Evolutionary conservation across 2,113 vertebrate genomes (phyloP).

Genomic region (Eptesicus fuscus): DNA sequence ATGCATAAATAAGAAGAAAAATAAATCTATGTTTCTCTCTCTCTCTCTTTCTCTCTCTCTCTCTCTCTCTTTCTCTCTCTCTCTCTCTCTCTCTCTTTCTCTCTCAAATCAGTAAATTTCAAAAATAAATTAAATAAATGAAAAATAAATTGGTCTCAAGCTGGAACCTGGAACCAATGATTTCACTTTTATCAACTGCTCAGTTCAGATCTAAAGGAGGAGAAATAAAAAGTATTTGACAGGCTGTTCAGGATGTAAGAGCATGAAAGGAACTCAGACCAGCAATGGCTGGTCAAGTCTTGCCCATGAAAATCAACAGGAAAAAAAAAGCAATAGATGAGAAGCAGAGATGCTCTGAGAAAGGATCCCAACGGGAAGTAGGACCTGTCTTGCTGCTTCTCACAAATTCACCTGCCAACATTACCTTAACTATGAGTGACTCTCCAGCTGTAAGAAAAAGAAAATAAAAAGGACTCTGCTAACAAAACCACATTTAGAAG

Average conservation of each 20-base stretch:
- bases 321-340: not conserved
- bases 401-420: not conserved
- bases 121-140: not conserved
- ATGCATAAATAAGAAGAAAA: not conserved
- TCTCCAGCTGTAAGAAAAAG: not conserved
- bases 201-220: not conserved
- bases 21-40: not conserved
- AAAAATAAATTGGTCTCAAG: not conserved
- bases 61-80: no score
- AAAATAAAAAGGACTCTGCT: not conserved
- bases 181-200: not conserved
- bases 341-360: not conserved
- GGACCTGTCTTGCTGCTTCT: not conserved
- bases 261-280: not conserved
- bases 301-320: not conserved
- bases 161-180: not conserved
- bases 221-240: not conserved
- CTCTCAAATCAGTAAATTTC: not conserved
- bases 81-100: no score
- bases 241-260: not conserved
- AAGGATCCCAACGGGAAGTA: not conserved
- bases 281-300: not conserved
- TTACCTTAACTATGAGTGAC: not conserved
- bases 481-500: constrained; percentile 11
- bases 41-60: no score